Conservation (phyloP, 2,797 vertebrate genomes). For the Phaenicophaeus curvirostris region DNA sequence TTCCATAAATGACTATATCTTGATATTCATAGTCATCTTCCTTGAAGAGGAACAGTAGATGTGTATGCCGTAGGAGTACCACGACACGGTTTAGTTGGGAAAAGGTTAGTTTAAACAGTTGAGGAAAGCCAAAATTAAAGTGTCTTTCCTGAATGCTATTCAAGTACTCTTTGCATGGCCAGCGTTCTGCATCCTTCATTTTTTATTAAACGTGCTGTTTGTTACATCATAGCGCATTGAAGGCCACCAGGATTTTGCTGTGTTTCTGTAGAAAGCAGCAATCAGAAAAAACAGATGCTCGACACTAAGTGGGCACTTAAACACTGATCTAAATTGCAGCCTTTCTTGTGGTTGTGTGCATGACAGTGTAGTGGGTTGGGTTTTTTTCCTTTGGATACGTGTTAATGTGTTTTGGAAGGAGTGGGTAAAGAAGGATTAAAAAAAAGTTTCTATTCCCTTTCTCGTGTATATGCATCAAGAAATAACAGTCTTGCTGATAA, state of each 20-base stretch:
- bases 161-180: neutral
- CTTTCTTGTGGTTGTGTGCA: constrained; percentile 2
- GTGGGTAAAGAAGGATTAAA: neutral
- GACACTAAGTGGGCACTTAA: neutral
- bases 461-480: neutral
- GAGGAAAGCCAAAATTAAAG: constrained; percentile 34
- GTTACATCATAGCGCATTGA: neutral
- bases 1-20: constrained; percentile 24
- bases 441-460: neutral
- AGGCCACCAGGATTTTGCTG: neutral
- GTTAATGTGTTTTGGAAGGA: neutral
- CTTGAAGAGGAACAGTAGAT: neutral
- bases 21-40: neutral
- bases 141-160: neutral
- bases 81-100: neutral
- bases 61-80: neutral
- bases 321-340: neutral
- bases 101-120: neutral
- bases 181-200: neutral
- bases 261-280: neutral
- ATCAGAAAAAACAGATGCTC: neutral
- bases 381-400: neutral
- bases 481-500: neutral
- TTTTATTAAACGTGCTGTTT: neutral
- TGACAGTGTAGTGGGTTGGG: neutral